phyloP scores from a whole-genome alignment of 92 coral and sea anemone genomes.

The Zoanthus solanderi region DNA sequence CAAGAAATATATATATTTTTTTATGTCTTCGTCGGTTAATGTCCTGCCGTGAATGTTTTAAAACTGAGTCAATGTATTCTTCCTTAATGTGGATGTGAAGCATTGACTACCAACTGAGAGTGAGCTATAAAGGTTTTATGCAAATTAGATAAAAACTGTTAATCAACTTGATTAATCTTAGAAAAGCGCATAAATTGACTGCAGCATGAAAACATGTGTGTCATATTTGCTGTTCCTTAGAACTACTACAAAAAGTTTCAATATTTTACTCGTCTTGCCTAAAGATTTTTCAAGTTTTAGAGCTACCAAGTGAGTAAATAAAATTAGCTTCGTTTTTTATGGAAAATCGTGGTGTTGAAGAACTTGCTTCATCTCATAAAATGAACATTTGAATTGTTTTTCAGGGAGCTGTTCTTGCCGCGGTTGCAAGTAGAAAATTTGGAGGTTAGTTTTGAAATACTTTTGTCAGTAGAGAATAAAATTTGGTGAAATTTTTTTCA shows the following conservation, averaged over 20 bases:
- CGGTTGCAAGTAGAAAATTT: slow-evolving; percentile 96
- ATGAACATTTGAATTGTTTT: not conserved
- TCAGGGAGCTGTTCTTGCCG: slow-evolving; percentile 97
- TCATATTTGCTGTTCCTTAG: not conserved
- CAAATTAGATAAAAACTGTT: not conserved
- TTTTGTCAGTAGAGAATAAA: not conserved
- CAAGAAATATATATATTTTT: not conserved
- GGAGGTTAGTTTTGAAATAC: slow-evolving; percentile 67
- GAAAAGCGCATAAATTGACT: slow-evolving; percentile 6
- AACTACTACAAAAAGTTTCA: not conserved
- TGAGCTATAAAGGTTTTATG: not conserved
- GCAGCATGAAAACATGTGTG: not conserved
- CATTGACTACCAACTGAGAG: not conserved
- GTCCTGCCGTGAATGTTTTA: too few species aligned
- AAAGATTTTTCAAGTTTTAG: not conserved
- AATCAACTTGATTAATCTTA: not conserved
- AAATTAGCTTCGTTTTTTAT: not conserved
- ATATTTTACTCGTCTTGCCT: not conserved
- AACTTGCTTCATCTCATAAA: not conserved
- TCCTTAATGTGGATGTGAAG: not conserved
- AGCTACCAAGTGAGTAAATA: not conserved
- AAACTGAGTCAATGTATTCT: not conserved
- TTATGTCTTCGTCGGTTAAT: not conserved
- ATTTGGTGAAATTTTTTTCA: not conserved
- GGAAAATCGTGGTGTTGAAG: not conserved